These are phyloP conservation scores for Leucania comma DNA, from an alignment of 2,888 invertebrate species.

Conservation along the genomic window DNA sequence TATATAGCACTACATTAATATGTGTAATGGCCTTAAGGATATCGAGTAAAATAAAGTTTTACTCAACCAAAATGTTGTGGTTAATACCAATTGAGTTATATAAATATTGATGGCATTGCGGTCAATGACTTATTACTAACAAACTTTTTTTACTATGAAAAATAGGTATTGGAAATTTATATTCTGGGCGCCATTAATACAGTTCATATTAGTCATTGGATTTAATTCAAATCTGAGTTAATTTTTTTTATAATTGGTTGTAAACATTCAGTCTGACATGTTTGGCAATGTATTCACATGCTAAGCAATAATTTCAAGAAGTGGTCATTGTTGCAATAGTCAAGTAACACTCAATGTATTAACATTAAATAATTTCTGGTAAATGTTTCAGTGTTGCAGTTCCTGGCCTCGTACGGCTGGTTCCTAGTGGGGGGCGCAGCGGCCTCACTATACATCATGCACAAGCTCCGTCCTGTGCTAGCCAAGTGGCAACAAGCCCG, in stretches of 20 bases:
- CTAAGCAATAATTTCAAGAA: no score
- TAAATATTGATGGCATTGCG: neutral
- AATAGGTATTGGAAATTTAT: neutral
- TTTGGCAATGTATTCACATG: no score
- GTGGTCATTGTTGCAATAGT: no score
- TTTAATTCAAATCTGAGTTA: no score
- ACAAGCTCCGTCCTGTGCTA: constrained; percentile 67
- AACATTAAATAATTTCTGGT: neutral
- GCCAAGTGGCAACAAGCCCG: constrained; percentile 74
- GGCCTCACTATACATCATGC: constrained; percentile 56
- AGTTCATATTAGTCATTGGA: no score
- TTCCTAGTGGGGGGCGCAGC: constrained; percentile 70
- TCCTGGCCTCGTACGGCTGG: constrained; percentile 82
- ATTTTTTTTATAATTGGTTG: no score
- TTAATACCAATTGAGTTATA: neutral
- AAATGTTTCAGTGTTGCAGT: constrained; percentile 71
- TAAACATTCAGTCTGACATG: no score
- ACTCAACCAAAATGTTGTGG: no score
- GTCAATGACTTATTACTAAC: neutral
- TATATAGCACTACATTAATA: neutral
- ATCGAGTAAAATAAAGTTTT: no score
- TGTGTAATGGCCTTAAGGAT: neutral
- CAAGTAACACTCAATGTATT: no score
- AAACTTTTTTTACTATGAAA: neutral
- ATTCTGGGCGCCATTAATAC: no score